Conservation (phyloP, 2,113 vertebrate species). For the Lamprotornis superbus region DNA sequence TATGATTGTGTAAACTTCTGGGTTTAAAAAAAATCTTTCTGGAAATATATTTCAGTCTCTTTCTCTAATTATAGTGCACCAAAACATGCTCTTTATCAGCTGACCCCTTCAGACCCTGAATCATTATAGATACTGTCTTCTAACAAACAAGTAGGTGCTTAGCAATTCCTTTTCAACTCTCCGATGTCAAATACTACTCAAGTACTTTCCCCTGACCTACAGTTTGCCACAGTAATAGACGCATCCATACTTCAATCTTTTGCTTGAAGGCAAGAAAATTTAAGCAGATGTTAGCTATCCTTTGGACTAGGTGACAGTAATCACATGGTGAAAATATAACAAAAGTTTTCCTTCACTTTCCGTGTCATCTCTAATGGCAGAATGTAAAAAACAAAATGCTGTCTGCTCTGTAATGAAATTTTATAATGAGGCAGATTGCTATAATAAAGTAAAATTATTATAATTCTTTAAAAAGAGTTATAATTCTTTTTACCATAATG, state of each 20-base stretch:
- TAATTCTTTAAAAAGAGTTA: neutral
- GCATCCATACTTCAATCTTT: neutral
- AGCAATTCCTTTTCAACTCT: neutral
- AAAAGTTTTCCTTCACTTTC: neutral
- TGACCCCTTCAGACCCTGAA: neutral
- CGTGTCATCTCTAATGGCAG: neutral
- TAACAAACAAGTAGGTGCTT: neutral
- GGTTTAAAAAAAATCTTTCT: neutral
- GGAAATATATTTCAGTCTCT: neutral
- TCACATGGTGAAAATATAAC: neutral
- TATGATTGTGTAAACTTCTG: neutral
- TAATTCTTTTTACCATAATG: neutral
- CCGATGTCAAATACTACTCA: neutral
- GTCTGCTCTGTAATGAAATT: neutral
- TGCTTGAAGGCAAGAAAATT: neutral
- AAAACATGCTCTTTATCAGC: neutral
- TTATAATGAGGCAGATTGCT: neutral
- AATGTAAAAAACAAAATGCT: neutral
- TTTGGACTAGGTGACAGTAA: neutral
- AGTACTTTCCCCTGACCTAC: neutral
- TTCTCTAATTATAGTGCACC: neutral
- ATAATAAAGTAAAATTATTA: too few species aligned
- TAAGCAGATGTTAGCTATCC: neutral
- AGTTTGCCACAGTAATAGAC: neutral
- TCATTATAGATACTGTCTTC: neutral